Conservation (phyloP, 2,797 vertebrate genomes). For the Arctocebus calabarensis region DNA sequence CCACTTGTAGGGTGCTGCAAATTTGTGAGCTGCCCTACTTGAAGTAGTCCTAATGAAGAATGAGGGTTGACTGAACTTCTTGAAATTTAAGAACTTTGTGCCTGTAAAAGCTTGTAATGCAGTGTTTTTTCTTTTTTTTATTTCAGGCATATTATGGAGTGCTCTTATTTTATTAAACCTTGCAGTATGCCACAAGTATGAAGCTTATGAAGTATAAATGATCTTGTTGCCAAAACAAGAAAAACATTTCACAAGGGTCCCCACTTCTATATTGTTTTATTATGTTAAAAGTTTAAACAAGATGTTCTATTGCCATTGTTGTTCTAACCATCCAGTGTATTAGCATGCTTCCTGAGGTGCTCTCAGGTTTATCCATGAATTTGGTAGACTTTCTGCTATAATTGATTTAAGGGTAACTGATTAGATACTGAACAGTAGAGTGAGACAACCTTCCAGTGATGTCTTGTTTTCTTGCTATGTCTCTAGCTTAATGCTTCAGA, state of each 20-base stretch:
- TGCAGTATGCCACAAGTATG: background rate
- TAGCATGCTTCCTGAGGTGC: background rate
- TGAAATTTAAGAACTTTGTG: background rate
- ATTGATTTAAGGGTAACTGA: background rate
- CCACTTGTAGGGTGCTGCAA: conserved; percentile 74
- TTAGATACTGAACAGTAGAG: background rate
- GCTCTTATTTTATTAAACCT: conserved; percentile 47
- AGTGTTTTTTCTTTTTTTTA: background rate
- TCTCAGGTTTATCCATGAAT: no score
- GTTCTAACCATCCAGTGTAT: no score
- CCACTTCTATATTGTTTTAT: background rate
- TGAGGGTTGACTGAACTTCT: background rate
- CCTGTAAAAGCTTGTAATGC: background rate
- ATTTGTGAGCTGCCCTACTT: conserved; percentile 28
- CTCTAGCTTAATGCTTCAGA: conserved; percentile 31
- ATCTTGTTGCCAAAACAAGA: background rate
- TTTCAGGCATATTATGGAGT: background rate
- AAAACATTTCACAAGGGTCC: background rate
- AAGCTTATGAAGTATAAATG: conserved; percentile 23
- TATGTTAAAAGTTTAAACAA: conserved; percentile 25
- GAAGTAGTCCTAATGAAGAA: background rate
- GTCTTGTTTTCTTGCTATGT: background rate
- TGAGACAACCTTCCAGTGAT: background rate
- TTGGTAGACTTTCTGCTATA: background rate
- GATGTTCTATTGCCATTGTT: background rate